phyloP scores from a whole-genome alignment of 2,888 invertebrate genomes.

The Cheilosia scutellata region DNA sequence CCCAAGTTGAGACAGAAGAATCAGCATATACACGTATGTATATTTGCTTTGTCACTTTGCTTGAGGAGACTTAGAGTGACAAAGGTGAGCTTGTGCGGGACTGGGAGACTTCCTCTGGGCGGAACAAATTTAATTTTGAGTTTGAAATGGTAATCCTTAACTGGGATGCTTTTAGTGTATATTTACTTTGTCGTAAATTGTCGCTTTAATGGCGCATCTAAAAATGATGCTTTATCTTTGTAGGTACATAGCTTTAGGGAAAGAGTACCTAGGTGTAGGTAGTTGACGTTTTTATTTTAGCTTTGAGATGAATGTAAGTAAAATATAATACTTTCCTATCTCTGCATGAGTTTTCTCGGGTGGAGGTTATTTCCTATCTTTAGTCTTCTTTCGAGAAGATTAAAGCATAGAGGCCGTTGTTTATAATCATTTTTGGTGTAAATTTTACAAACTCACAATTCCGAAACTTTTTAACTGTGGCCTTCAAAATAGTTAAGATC shows the following conservation, averaged over 20 bases:
- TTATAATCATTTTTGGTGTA: too few relatives aligned
- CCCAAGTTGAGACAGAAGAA: conserved; percentile 37
- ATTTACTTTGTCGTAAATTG: conserved; percentile 58
- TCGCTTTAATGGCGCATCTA: conserved; percentile 47
- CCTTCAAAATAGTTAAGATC: too few relatives aligned
- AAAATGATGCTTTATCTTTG: conserved; percentile 46
- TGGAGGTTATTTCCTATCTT: too few relatives aligned
- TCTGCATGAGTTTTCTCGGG: too few relatives aligned
- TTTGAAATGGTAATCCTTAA: conserved; percentile 28
- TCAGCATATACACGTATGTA: conserved; percentile 29
- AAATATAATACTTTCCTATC: too few relatives aligned
- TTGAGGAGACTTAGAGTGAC: conserved; percentile 40
- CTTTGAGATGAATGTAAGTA: background rate
- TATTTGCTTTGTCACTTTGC: conserved; percentile 51
- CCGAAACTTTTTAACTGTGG: too few relatives aligned
- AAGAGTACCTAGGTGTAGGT: background rate
- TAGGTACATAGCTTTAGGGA: background rate
- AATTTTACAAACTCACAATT: too few relatives aligned
- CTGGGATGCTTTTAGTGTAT: conserved; percentile 51
- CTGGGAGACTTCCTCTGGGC: background rate
- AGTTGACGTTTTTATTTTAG: background rate
- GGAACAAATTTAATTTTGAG: conserved; percentile 60
- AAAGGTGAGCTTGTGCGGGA: conserved; percentile 30
- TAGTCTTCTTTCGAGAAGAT: too few relatives aligned
- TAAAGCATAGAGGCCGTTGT: too few relatives aligned